Base-by-base conservation (phyloP, 2,888 invertebrate species). In the Osmoderma eremita region DNA sequence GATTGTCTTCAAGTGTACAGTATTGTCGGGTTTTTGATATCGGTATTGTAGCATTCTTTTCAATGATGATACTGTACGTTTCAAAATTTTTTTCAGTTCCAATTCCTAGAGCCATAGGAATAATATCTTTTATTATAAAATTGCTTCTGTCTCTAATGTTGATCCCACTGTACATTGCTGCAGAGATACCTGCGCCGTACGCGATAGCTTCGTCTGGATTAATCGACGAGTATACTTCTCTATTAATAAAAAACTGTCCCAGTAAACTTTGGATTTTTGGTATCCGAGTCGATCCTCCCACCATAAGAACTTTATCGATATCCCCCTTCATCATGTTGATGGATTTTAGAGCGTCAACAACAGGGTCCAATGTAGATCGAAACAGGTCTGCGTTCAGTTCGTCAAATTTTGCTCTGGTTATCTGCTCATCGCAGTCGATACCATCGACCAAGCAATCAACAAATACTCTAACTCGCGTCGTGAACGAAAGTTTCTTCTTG, bases 151-250 rank as follows among this genome's bases (percentile, higher is more conserved):
- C 66, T 50, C 67, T 70, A 22, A 68, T 64, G 41, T 69, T 58
- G 24, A 70, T 67, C 13, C 69, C 70, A 8, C 67, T 69, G 15
- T 75, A 64, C 17, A 72, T 56, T 2, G 72, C 70, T 1, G 72
- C 70, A 61, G 75, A 73, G 10, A 76, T 63, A 12, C 74, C 75
- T 5, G 76, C 77, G 12, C 77, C 77, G 48, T 71, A 69, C 10
- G 77, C 76, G 4, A 77, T 75, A 18, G 74, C 75, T 69, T 76
- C 75, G 41, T 76, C 75, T 1, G 76, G 75, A 69, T 77, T 73
- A n/a, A 75, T 17, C 12, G 72, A 68, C 8, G 67, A 70, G 53
- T 70, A 72, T 1, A 75, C 45, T 18, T 70, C 63, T 41, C 73
- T 72, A 0, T 24, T 53, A 15, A 65, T 65, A 67, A 77, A 77